phyloP scores from a whole-genome alignment of 2,888 invertebrate species.

The Agrotis segetum region DNA sequence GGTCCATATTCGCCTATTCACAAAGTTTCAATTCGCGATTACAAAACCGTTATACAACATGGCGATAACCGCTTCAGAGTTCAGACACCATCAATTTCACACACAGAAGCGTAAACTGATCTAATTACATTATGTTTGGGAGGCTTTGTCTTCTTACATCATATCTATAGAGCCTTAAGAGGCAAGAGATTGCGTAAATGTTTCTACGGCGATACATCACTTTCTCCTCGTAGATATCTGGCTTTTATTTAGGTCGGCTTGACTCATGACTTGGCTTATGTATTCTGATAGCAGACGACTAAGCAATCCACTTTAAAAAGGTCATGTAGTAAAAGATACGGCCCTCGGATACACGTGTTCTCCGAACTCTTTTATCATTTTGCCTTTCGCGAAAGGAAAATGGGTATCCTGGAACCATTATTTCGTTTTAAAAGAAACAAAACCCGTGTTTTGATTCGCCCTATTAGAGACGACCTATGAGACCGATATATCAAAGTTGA shows the following conservation, averaged over 20 bases:
- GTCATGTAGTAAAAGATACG: constrained; percentile 73
- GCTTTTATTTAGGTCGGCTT: constrained; percentile 82
- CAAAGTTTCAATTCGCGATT: constrained; percentile 31
- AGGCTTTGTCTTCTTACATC: constrained; percentile 74
- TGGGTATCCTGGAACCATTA: constrained; percentile 6
- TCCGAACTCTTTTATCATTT: constrained; percentile 27
- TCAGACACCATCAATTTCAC: constrained; percentile 55
- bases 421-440: constrained; percentile 15
- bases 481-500: not conserved
- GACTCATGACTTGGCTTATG: constrained; percentile 81
- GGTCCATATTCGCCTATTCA: constrained; percentile 7
- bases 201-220: constrained; percentile 84
- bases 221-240: constrained; percentile 85
- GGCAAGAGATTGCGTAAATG: constrained; percentile 79
- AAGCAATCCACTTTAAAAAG: constrained; percentile 80
- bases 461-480: not conserved
- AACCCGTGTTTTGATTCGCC: not conserved
- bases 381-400: constrained; percentile 21
- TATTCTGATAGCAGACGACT: constrained; percentile 80
- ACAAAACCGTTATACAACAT: constrained; percentile 50
- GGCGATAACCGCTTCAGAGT: constrained; percentile 41
- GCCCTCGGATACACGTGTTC: constrained; percentile 42
- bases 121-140: constrained; percentile 72
- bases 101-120: constrained; percentile 65
- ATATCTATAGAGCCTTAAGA: constrained; percentile 66